These are phyloP conservation scores for Falco naumanni DNA, from an alignment of 2,797 vertebrate genomes.

Conservation along the genomic window DNA sequence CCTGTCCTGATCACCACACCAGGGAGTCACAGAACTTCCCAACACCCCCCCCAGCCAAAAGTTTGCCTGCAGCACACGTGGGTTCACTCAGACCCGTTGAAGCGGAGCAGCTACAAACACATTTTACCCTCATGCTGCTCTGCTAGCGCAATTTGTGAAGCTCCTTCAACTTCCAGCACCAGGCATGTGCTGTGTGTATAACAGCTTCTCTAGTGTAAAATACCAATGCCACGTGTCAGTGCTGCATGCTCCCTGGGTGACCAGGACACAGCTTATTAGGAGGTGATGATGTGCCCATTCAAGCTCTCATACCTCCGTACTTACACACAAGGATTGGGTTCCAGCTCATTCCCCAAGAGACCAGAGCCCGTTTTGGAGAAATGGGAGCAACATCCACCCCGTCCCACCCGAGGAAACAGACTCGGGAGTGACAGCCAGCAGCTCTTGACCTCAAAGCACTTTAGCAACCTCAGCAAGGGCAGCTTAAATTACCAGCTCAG, in stretches of 20 bases:
- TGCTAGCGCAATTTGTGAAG: neutral
- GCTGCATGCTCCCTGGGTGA: neutral
- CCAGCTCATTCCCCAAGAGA: neutral
- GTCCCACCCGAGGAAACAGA: neutral
- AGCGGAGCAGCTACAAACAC: neutral
- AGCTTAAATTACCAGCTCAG: neutral
- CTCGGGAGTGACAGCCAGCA: neutral
- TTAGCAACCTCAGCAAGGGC: neutral
- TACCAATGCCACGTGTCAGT: neutral
- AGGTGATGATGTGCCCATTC: neutral
- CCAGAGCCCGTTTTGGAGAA: conserved; percentile 15
- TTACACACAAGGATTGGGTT: conserved; percentile 11
- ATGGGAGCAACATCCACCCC: neutral
- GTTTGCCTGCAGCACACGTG: neutral
- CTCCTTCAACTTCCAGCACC: neutral
- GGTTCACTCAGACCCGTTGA: neutral
- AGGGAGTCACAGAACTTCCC: neutral
- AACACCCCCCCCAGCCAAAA: neutral
- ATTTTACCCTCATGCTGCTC: neutral
- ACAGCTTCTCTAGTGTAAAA: conserved; percentile 44
- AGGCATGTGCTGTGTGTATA: neutral
- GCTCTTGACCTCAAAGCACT: conserved; percentile 2
- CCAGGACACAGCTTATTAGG: neutral
- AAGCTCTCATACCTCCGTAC: neutral
- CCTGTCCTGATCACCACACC: neutral